These are phyloP conservation scores for Lithophane leautieri DNA, from an alignment of 2,888 invertebrate genomes.

Conservation along the genomic window DNA sequence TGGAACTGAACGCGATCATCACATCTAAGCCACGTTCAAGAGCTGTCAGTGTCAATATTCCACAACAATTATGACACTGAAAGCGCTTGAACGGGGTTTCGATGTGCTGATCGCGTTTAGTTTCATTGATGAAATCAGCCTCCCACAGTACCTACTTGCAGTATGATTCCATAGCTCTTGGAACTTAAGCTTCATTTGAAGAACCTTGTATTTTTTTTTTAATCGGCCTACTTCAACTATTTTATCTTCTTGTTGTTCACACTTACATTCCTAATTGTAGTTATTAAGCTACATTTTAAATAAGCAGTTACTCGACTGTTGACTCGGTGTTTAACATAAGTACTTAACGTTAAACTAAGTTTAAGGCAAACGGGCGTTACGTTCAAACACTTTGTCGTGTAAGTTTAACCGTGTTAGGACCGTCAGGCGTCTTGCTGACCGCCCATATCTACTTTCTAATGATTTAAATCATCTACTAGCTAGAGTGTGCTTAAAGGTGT, in stretches of 20 bases:
- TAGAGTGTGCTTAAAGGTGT: constrained; percentile 33
- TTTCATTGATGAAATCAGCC: no score
- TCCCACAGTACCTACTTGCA: not conserved
- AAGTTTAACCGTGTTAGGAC: constrained; percentile 56
- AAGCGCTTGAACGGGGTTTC: no score
- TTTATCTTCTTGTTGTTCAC: not conserved
- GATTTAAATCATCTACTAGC: constrained; percentile 49
- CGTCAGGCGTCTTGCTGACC: constrained; percentile 49
- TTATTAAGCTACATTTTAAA: constrained; percentile 2
- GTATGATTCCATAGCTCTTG: not conserved
- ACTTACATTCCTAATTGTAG: constrained; percentile 13
- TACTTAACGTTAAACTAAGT: constrained; percentile 12
- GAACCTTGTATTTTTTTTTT: no score
- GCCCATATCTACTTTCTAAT: constrained; percentile 63
- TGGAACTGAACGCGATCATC: no score
- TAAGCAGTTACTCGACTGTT: not conserved
- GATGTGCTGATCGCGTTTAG: no score
- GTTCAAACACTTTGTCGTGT: constrained; percentile 53
- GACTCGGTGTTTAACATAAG: not conserved
- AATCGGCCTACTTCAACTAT: no score
- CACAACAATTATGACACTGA: no score
- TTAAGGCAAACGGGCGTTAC: constrained; percentile 20
- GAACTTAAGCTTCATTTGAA: no score
- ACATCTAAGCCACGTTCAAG: no score
- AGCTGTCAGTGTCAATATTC: no score